Evolutionary conservation across 2,797 vertebrate species (phyloP).

Genomic region (Pipistrellus nathusii): DNA sequence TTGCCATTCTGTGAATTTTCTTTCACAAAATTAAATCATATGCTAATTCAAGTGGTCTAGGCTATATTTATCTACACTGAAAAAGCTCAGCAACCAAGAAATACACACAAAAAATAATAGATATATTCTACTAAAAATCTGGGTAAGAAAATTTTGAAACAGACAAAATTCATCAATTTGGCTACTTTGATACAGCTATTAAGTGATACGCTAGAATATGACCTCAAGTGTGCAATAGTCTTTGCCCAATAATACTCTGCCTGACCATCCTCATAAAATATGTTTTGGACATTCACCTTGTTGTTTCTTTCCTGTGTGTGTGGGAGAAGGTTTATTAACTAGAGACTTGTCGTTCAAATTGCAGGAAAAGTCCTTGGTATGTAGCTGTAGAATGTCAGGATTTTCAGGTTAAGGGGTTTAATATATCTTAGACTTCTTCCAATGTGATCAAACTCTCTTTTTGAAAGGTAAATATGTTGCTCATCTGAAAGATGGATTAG

Average conservation of each 20-base stretch:
- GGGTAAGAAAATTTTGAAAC: not conserved
- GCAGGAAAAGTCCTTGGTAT: not conserved
- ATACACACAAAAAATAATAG: not conserved
- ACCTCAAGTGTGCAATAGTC: not conserved
- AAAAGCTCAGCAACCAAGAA: not conserved
- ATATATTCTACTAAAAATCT: not conserved
- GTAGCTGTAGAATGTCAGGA: not conserved
- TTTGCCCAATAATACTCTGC: not conserved
- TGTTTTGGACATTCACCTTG: not conserved
- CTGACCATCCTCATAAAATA: not conserved
- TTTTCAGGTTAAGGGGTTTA: not conserved
- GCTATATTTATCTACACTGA: not conserved
- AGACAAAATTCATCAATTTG: not conserved
- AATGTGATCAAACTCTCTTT: not conserved
- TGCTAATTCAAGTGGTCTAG: not conserved
- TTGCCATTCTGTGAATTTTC: not conserved
- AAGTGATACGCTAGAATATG: not conserved
- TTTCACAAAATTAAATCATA: conserved; percentile 32
- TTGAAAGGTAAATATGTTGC: not conserved
- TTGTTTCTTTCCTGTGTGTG: not conserved
- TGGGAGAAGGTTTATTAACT: not conserved
- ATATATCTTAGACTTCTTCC: not conserved
- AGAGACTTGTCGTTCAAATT: not conserved
- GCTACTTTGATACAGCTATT: not conserved
- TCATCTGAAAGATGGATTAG: not conserved